Evolutionary conservation across 2,888 invertebrate genomes (phyloP).

Genomic region (Amphipyra berbera): DNA sequence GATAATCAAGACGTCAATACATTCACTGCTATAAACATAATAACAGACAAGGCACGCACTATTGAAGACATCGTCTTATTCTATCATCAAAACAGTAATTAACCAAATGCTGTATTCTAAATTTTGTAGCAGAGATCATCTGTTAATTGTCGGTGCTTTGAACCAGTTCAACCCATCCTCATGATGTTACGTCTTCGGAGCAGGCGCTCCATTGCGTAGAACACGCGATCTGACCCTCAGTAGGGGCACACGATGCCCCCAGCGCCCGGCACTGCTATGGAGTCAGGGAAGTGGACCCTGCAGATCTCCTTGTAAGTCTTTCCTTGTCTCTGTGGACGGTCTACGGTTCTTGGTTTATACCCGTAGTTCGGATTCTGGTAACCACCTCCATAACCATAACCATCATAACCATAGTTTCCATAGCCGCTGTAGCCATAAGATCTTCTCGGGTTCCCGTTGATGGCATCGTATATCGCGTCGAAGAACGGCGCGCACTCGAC

Average conservation of each 20-base stretch:
- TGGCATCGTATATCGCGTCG: constrained; percentile 85
- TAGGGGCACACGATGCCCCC: constrained; percentile 91
- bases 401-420: constrained; percentile 69
- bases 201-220: constrained; percentile 88
- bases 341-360: constrained; percentile 61
- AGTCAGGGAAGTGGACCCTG: constrained; percentile 91
- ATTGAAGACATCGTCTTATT: constrained; percentile 18
- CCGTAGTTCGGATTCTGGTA: constrained; percentile 53
- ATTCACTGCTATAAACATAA: constrained; percentile 25
- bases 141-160: constrained; percentile 20
- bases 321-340: constrained; percentile 74
- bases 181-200: constrained; percentile 87
- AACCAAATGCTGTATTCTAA: constrained; percentile 23
- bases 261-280: constrained; percentile 85
- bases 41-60: constrained; percentile 24
- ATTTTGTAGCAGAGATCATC: constrained; percentile 46
- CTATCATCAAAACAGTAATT: constrained; percentile 5
- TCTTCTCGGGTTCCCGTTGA: constrained; percentile 80
- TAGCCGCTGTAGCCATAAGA: constrained; percentile 79
- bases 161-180: constrained; percentile 84
- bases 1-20: constrained; percentile 27
- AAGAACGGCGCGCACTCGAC: constrained; percentile 81
- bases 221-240: constrained; percentile 89
- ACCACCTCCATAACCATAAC: constrained; percentile 64
- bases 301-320: constrained; percentile 93